Percentiles rank a stretch among this genome's conserved stretches.
Evolutionary conservation across 2,888 invertebrate genomes (phyloP).

Genomic region (Ophion ellenae): DNA sequence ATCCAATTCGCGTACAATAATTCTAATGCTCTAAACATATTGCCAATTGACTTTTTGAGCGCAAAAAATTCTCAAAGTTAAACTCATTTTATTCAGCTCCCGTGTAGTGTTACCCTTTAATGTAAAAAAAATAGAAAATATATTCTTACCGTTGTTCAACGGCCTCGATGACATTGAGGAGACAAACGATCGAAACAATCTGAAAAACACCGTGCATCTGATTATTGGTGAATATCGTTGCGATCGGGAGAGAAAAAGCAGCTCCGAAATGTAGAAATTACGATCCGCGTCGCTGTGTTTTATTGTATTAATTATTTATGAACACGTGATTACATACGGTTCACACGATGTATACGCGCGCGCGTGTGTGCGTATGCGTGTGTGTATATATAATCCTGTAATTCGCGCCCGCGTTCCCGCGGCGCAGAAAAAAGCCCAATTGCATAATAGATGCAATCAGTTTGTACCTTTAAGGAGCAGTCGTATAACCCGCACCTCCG

Average conservation of each 20-base stretch:
- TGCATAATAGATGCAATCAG: conserved; percentile 68
- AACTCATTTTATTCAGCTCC: not conserved
- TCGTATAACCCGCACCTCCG: conserved; percentile 44
- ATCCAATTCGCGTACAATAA: no score
- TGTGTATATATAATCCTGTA: no score
- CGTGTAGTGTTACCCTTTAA: not conserved
- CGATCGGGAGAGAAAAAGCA: not conserved
- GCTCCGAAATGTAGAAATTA: not conserved
- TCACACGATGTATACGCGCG: no score
- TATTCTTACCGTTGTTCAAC: conserved; percentile 48
- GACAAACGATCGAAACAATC: conserved; percentile 36
- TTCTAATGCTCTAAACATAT: no score
- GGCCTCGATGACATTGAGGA: conserved; percentile 31
- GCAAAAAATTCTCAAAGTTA: not conserved
- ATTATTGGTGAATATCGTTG: not conserved
- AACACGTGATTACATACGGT: no score
- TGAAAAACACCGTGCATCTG: conserved; percentile 13
- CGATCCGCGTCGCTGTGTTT: not conserved
- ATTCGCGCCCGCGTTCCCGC: not conserved
- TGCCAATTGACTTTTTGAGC: not conserved
- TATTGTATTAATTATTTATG: no score
- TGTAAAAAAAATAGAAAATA: not conserved
- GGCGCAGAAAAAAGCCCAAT: conserved; percentile 49
- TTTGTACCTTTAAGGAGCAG: conserved; percentile 68
- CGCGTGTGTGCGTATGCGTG: no score